These are phyloP conservation scores for Heloderma charlesbogerti DNA, from an alignment of 2,113 vertebrate genomes.

Conservation along the genomic window DNA sequence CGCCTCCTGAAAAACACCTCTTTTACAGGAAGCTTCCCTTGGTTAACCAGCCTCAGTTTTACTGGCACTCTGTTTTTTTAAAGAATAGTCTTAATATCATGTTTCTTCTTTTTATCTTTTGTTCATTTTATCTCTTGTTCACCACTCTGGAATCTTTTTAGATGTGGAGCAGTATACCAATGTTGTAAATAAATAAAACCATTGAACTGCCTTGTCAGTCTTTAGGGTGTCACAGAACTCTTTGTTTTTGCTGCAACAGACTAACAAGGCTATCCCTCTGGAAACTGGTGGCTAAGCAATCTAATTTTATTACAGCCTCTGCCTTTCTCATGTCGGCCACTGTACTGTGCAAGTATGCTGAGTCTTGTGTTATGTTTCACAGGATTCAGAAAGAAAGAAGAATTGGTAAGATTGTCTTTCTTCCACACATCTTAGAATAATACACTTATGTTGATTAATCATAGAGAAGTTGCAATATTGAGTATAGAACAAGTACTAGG, in stretches of 20 bases:
- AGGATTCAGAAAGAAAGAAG: slow-evolving; percentile 95
- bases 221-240: background rate
- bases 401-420: slow-evolving; percentile 86
- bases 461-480: background rate
- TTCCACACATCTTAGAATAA: background rate
- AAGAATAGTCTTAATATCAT: no score
- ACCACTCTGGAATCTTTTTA: no score
- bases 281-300: background rate
- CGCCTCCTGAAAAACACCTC: no score
- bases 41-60: no score
- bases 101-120: no score
- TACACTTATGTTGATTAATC: background rate
- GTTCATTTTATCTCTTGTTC: no score
- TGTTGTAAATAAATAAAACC: no score
- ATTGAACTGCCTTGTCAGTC: background rate
- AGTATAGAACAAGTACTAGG: background rate
- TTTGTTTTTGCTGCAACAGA: background rate
- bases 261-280: background rate
- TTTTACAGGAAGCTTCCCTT: no score
- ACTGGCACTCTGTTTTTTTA: no score
- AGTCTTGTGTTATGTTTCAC: slow-evolving; percentile 95
- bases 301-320: slow-evolving; percentile 81
- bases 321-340: slow-evolving; percentile 91
- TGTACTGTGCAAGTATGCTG: slow-evolving; percentile 93
- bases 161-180: no score